Base-by-base conservation (phyloP, 2,113 vertebrate genomes). In the Pleuronectes platessa region DNA sequence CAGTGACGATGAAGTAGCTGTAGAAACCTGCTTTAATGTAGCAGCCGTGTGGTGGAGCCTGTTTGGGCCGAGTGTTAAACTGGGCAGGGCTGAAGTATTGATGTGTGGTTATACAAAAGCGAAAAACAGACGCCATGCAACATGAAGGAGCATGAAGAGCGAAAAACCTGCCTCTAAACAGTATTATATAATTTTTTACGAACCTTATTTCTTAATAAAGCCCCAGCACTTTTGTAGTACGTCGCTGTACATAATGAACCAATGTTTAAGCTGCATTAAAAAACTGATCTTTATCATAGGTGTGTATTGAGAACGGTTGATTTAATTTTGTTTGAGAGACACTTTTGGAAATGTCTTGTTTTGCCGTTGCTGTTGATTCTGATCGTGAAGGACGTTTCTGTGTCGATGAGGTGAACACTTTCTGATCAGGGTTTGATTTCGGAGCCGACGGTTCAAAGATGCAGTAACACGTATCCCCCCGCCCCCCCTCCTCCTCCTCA, bases 211-310 rank as follows among this genome's bases (percentile, higher is more conserved):
- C 78, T 89, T 76, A 61, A 84, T 81, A 40, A 92, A 90, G 77
- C 81, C 47, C 69, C 85, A 90, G 93, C 93, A 95, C 94, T 94
- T 95, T 93, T 55, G 67, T 68, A 75, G 88, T 80, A 85, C 75
- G 78, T 76, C 69, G 76, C 86, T 90, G 90, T 92, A 93, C 53
- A 92, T 85, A 89, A 73, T 67, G 79, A 94, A 86, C 79, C 67
- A 86, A 86, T 68, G 64, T 83, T 83, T 85, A 90, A 87, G 87
- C 85, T 90, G 72, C 79, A 86, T 86, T 76, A 72, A 75, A 61
- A 69, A 53, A 53, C 20, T 10, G 56, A 26, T 35, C 23, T 75
- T 61, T 76, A 66, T 79, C 18, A 20, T 73, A 71, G 58, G 74
- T 61, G 3, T 73, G 55, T 82, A 61, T 74, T 7, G 51, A 71